phyloP scores from a whole-genome alignment of 2,797 vertebrate genomes.

The Novumbra hubbsi region DNA sequence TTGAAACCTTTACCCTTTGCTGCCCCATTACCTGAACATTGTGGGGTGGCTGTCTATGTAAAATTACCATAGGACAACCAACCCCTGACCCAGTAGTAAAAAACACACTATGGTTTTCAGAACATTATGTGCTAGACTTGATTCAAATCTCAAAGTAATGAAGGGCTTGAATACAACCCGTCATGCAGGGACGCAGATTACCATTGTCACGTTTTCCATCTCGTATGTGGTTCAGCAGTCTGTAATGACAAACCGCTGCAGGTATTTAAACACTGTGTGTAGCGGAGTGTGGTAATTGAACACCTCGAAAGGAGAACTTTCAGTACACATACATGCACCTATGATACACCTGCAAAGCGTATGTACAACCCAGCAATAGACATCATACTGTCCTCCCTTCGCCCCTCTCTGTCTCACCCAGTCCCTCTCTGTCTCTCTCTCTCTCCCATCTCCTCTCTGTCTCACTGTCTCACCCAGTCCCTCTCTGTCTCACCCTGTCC shows the following conservation, averaged over 20 bases:
- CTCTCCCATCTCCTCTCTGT: conserved; percentile 1
- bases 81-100: too few species aligned
- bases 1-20: too few species aligned
- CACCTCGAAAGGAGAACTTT: not conserved
- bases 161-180: not conserved
- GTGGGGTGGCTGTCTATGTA: too few species aligned
- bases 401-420: not conserved
- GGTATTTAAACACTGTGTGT: not conserved
- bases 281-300: not conserved
- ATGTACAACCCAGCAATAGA: not conserved
- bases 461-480: not conserved
- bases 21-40: too few species aligned
- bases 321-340: not conserved
- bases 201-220: not conserved
- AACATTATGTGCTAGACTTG: not conserved
- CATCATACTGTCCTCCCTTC: conserved; percentile 1
- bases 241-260: not conserved
- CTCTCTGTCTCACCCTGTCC: not conserved
- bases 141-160: not conserved
- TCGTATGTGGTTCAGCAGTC: not conserved
- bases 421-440: not conserved
- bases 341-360: not conserved
- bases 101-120: too few species aligned
- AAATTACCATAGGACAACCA: too few species aligned
- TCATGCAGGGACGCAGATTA: not conserved